Evolutionary conservation across 2,113 vertebrate species (phyloP).

Genomic region (Dendrocopos noguchii): DNA sequence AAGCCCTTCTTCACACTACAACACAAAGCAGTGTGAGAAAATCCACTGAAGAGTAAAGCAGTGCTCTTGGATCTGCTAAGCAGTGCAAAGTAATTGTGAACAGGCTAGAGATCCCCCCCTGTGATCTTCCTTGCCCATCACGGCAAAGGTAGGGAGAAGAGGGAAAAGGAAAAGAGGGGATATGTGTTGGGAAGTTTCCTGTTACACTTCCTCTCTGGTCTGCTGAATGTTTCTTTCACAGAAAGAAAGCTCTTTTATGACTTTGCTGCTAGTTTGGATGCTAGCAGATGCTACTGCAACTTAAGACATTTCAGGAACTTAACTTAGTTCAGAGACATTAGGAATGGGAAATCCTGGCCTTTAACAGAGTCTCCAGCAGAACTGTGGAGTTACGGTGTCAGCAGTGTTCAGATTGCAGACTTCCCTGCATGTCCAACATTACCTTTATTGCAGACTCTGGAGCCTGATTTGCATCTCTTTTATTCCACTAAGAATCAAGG

Average conservation of each 20-base stretch:
- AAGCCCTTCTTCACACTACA: background rate
- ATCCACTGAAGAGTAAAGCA: background rate
- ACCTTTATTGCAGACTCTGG: background rate
- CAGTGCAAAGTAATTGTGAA: background rate
- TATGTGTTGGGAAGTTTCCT: background rate
- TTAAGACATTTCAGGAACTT: background rate
- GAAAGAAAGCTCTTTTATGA: background rate
- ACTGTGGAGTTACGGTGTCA: background rate
- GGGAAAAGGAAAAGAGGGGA: background rate
- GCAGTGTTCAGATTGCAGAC: background rate
- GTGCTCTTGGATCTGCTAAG: background rate
- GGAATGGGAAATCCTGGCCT: background rate
- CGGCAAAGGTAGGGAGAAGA: background rate
- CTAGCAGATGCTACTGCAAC: background rate
- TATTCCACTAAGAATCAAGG: background rate
- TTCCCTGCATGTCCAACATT: background rate
- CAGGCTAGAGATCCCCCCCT: background rate
- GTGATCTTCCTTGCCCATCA: background rate
- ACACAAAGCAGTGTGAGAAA: background rate
- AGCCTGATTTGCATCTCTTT: background rate
- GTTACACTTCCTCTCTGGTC: background rate
- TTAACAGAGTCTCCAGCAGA: background rate
- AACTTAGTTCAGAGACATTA: background rate
- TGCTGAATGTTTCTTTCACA: background rate
- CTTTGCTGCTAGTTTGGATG: background rate